Evolutionary conservation across 2,113 vertebrate genomes (phyloP), one percentile per base, ranked within the genome.

Genomic region (Corythoichthys haematopterus): DNA sequence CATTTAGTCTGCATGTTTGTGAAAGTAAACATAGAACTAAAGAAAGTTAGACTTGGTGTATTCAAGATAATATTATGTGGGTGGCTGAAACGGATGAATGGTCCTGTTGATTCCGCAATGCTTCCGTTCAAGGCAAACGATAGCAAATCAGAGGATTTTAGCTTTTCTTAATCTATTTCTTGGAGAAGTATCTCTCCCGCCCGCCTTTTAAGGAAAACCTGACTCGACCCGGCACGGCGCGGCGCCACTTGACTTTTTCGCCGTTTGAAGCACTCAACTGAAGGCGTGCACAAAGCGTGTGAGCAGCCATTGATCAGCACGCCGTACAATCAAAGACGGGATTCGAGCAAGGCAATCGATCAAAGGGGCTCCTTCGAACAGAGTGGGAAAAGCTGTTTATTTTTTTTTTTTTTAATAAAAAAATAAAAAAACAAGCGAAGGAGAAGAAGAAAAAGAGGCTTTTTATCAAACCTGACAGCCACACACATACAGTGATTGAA

Each of bases 311-410:
- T 81, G 81, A 86, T 87, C 83, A 86, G 55, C 8, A 46, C 9
- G 66, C 72, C 68, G 68, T 66, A 16, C 81, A 86, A 85, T 82
- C 78, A 84, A 76, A 85, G 66, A 63, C 14, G 60, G 65, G 74
- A 78, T 84, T 80, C 72, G 71, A 57, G 74, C 75, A 78, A 62
- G 57, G 28, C 35, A 62, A 84, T 77, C 70, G 56, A 85, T 84
- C 73, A 82, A 77, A 84, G 64, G 55, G 68, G 66, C 56, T 1
- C 10, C 64, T 45, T 64, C 37, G 58, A 60, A 40, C 70, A 48
- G 16, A 48, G 20, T 68, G 55, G 64, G 64, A 67, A 55, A 75
- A 48, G 6, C 2, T 11, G 67, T 74, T 69, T 76, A 70, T 79
- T 85, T 28, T 28, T 28, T 28, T 28, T 28, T 28, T 28, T 28